A percentile compares a stretch with the other conserved stretches of the same genome.
Evolutionary conservation across 2,888 invertebrate genomes (phyloP).

Genomic region (Metopia argyrocephala): DNA sequence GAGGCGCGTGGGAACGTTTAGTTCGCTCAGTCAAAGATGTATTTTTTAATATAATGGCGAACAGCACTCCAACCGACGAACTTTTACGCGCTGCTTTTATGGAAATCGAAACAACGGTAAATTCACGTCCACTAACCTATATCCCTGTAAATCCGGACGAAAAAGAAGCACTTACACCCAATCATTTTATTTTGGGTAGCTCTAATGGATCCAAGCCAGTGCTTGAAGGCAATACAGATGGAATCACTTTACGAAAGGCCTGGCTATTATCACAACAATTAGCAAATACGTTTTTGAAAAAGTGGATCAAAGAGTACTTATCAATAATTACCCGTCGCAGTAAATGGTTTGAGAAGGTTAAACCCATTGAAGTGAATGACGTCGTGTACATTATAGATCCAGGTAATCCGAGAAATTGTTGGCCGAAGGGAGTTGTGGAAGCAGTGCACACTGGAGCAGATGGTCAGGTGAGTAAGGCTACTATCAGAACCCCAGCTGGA

Average conservation of each 20-base stretch:
- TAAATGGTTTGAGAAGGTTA: conserved; percentile 57
- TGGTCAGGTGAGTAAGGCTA: conserved; percentile 48
- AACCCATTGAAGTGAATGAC: conserved; percentile 40
- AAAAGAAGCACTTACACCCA: conserved; percentile 55
- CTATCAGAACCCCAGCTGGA: conserved; percentile 33
- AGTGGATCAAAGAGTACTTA: conserved; percentile 51
- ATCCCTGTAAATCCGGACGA: conserved; percentile 35
- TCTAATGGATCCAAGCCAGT: conserved; percentile 43
- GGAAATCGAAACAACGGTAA: conserved; percentile 47
- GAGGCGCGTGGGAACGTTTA: too few relatives aligned
- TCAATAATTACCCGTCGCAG: conserved; percentile 49
- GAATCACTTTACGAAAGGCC: neutral
- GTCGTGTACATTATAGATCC: conserved; percentile 52
- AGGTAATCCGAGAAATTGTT: conserved; percentile 43
- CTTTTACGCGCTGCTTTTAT: conserved; percentile 37
- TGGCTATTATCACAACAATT: conserved; percentile 54
- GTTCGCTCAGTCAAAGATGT: conserved; percentile 30
- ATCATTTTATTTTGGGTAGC: conserved; percentile 52
- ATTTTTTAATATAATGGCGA: conserved; percentile 1
- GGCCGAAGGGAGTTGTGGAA: conserved; percentile 45
- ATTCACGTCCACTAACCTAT: conserved; percentile 50
- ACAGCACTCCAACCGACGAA: conserved; percentile 36
- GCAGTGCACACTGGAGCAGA: conserved; percentile 19
- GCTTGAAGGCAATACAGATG: conserved; percentile 21
- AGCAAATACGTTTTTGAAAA: conserved; percentile 54